Base-by-base conservation (phyloP, 2,888 invertebrate genomes). In the Trichogramma dendrolimi region DNA sequence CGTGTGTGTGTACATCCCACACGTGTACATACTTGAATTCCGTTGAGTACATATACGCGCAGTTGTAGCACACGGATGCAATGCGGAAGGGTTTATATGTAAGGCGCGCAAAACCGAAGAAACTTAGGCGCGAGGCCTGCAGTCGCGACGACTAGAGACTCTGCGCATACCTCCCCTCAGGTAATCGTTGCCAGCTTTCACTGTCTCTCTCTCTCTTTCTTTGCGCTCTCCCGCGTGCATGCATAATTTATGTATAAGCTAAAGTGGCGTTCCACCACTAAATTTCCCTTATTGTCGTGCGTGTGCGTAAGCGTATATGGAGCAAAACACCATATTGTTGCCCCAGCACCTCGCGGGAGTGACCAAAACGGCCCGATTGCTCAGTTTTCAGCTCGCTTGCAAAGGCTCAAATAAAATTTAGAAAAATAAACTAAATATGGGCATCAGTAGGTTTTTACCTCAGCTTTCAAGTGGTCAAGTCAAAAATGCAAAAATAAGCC, bases 271-370 rank as follows among this genome's bases (percentile, higher is more conserved):
- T 54, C 53, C 63, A 44, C 53, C 60, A 41, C 60, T 63, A 63
- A 63, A 63, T 63, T 63, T 60, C 40, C 63, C 63, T 63, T 63
- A 63, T 63, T 63, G 63, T 63, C 60, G 63, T 51, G 43, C 8
- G 40, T 43, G 43, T 27, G 46, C 43, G 58, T 27, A 14, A n/a
- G 6, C 41, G 27, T 27, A 14, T 14, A 27, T n/a, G n/a, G n/a
- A n/a, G n/a, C n/a, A n/a, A n/a, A n/a, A n/a, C n/a, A n/a, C n/a
- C n/a, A n/a, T n/a, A n/a, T n/a, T n/a, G n/a, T n/a, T n/a, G n/a
- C n/a, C n/a, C n/a, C n/a, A n/a, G n/a, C n/a, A n/a, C n/a, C n/a
- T n/a, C n/a, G n/a, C n/a, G n/a, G n/a, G n/a, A n/a, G n/a, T n/a
- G n/a, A n/a, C n/a, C n/a, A n/a, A n/a, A n/a, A n/a, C n/a, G n/a